phyloP scores from a whole-genome alignment of 2,797 vertebrate genomes.

The Xerus rutilus region DNA sequence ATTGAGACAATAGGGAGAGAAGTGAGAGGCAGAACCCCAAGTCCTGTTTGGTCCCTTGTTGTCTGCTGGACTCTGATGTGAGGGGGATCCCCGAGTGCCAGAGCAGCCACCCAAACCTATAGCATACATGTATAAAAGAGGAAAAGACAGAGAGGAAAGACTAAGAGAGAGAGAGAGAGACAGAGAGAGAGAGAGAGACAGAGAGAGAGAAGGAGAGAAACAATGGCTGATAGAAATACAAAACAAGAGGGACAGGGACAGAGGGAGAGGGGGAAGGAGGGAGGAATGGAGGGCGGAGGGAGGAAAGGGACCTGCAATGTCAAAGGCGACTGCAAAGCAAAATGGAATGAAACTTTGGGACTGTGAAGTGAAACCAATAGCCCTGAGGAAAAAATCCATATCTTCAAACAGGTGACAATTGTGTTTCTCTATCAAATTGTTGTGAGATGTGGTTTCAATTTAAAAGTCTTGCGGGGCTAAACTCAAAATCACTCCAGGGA shows the following conservation, averaged over 20 bases:
- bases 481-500: background rate
- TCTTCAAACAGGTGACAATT: constrained; percentile 24
- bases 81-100: background rate
- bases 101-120: background rate
- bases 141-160: background rate
- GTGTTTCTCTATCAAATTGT: background rate
- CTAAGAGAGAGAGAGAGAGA: background rate
- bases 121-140: background rate
- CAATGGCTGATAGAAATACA: background rate
- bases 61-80: background rate
- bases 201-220: background rate
- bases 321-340: background rate
- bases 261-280: no score
- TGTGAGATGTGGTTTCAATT: background rate
- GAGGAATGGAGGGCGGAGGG: background rate
- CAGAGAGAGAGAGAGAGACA: background rate
- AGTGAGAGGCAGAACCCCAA: background rate
- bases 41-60: background rate
- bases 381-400: background rate
- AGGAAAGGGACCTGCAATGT: background rate
- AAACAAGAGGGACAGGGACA: background rate
- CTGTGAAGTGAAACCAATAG: background rate
- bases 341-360: background rate
- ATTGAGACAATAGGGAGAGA: background rate
- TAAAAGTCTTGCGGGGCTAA: constrained; percentile 20